Conservation (phyloP, 2,113 vertebrate genomes). For the Sinocyclocheilus rhinocerous region DNA sequence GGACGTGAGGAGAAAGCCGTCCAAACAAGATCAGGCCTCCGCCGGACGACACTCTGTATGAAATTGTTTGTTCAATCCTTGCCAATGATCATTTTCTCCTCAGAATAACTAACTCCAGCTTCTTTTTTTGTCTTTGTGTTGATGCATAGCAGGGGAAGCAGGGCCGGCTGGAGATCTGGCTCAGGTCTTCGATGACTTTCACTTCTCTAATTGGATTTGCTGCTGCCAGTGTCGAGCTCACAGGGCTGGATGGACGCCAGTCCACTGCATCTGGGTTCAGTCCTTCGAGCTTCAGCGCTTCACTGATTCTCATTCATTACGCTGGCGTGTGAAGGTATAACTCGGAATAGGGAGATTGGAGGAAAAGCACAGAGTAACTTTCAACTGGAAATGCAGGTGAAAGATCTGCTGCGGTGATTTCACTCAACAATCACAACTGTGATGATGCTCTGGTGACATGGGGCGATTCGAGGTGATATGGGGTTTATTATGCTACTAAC, state of each 20-base stretch:
- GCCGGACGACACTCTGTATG: neutral
- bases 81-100: slow-evolving; percentile 12
- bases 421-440: neutral
- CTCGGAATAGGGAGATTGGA: slow-evolving; percentile 43
- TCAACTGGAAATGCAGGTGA: slow-evolving; percentile 21
- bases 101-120: neutral
- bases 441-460: neutral
- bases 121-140: neutral
- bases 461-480: neutral
- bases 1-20: neutral
- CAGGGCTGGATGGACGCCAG: slow-evolving; percentile 49
- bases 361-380: neutral
- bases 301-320: slow-evolving; percentile 56
- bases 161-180: slow-evolving; percentile 20
- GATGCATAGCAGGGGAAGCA: slow-evolving; percentile 8
- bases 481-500: neutral
- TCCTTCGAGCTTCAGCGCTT: slow-evolving; percentile 59
- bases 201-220: slow-evolving; percentile 54
- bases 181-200: slow-evolving; percentile 37
- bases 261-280: slow-evolving; percentile 46
- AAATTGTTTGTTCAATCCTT: slow-evolving; percentile 26
- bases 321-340: slow-evolving; percentile 31
- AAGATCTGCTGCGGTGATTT: slow-evolving; percentile 37
- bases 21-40: slow-evolving; percentile 6
- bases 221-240: slow-evolving; percentile 27